phyloP scores from a whole-genome alignment of 2,888 invertebrate genomes.

The Pseudolycoriella hygida region DNA sequence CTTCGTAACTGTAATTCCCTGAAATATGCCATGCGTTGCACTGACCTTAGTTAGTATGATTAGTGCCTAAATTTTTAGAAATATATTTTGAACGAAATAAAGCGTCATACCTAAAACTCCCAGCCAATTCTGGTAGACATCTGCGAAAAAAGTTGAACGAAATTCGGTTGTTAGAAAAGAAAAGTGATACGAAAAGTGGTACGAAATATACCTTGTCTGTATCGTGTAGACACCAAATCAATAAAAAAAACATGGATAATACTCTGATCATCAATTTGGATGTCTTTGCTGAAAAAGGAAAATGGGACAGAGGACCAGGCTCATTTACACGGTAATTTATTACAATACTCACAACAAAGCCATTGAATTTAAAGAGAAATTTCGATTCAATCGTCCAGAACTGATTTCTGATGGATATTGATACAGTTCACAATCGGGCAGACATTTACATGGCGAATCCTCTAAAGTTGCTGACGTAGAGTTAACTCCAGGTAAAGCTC shows the following conservation, averaged over 20 bases:
- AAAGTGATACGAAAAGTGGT: no score
- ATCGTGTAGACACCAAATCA: constrained; percentile 46
- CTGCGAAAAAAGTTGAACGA: no score
- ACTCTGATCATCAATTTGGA: constrained; percentile 33
- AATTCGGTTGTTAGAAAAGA: no score
- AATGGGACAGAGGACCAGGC: not conserved
- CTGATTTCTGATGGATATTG: constrained; percentile 47
- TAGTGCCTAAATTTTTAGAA: no score
- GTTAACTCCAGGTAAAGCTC: constrained; percentile 28
- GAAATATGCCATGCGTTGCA: no score
- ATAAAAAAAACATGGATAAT: constrained; percentile 46
- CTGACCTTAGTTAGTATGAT: no score
- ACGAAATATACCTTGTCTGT: constrained; percentile 32
- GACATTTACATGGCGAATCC: constrained; percentile 30
- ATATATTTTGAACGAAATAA: no score
- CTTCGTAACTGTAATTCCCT: no score
- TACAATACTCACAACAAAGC: constrained; percentile 30
- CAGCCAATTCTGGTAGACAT: constrained; percentile 51
- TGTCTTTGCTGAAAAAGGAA: constrained; percentile 29
- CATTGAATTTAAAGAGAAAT: constrained; percentile 28
- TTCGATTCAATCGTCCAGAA: constrained; percentile 33
- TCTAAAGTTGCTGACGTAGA: constrained; percentile 9
- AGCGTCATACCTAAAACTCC: constrained; percentile 44
- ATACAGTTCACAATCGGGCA: constrained; percentile 44
- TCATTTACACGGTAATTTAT: not conserved